Base-by-base conservation (phyloP, 1,140 invertebrate species). In the Drosophila sucinea region DNA sequence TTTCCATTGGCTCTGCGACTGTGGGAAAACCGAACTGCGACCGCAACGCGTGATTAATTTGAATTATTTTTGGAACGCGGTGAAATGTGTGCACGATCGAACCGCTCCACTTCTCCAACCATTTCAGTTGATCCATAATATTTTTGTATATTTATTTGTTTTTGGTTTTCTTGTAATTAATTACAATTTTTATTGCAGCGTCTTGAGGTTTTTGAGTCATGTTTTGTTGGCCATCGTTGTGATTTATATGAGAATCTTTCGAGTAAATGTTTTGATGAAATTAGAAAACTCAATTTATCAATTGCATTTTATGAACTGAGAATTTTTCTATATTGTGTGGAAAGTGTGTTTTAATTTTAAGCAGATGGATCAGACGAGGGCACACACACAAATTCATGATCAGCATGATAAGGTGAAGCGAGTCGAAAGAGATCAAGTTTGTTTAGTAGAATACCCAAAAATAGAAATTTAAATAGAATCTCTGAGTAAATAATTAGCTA, bases 151-250 rank as follows among this genome's bases (percentile, higher is more conserved):
- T 47, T 70, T 83, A 70, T 77, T 82, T 81, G 66, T 74, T 81
- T 77, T 56, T 60, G 72, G 77, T 70, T 73, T 79, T 80, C 44
- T 83, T 73, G 77, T 86, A 87, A 87, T 87, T 87, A 87, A 87
- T 87, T 89, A 87, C 84, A 78, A 58, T 84, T 87, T 84, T 87
- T 87, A 87, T 89, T 84, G 77, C 70, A 56, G 29, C 80, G 79
- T 80, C 83, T 81, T 83, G 83, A 79, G 83, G 84, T 58, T 73
- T 78, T 74, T 55, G 33, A 61, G 27, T 58, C 40, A 61, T 63
- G 44, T 57, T 65, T 69, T 8, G 10, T 10, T 38, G 35, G 3
- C 8, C 35, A 11, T 38, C 8, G 35, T 11, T 72, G 63, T 87
- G 80, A 87, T 89, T 87, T 87, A 87, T 87, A 87, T 87, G 84